Evolutionary conservation across 1,140 invertebrate genomes (phyloP), one percentile per base, ranked within the genome.

Genomic region (Brachionus rotundiformis): DNA sequence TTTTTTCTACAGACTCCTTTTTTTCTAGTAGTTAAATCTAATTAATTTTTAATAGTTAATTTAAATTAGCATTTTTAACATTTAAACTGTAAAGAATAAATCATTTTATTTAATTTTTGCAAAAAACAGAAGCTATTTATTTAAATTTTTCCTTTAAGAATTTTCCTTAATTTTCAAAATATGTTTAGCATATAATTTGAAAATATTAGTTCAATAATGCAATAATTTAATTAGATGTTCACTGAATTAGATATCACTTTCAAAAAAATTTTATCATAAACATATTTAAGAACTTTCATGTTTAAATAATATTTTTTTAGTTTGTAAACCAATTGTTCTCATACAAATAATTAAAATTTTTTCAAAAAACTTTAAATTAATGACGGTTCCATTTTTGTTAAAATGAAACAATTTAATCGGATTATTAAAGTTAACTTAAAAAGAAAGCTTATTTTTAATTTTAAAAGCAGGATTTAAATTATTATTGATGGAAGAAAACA

Each of bases 1-100:
- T 54, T 54, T 49, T 54, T 23, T n/a, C n/a, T n/a, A n/a, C n/a
- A 19, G 23, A 54, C 23, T 16, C 16, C 16, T 54, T 7, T 4
- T n/a, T n/a, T 54, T 54, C 47, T 54, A n/a, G n/a, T n/a, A n/a
- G n/a, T n/a, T 54, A 54, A 19, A 54, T 54, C 23, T 54, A 54
- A 54, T 54, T 54, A 54, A n/a, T 54, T 54, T 54, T 54, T 25
- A 54, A 54, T 54, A 19, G 47, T 23, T 54, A 54, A 54, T 19
- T 54, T 54, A 54, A 8, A 19, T n/a, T n/a, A n/a, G n/a, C n/a
- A n/a, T n/a, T n/a, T n/a, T n/a, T n/a, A n/a, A n/a, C n/a, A n/a
- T n/a, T n/a, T n/a, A n/a, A n/a, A n/a, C n/a, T n/a, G n/a, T n/a
- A n/a, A n/a, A n/a, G n/a, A n/a, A 41, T 41, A 41, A 41, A 13